phyloP scores from a whole-genome alignment of 2,797 vertebrate species.

The Melopsittacus undulatus region DNA sequence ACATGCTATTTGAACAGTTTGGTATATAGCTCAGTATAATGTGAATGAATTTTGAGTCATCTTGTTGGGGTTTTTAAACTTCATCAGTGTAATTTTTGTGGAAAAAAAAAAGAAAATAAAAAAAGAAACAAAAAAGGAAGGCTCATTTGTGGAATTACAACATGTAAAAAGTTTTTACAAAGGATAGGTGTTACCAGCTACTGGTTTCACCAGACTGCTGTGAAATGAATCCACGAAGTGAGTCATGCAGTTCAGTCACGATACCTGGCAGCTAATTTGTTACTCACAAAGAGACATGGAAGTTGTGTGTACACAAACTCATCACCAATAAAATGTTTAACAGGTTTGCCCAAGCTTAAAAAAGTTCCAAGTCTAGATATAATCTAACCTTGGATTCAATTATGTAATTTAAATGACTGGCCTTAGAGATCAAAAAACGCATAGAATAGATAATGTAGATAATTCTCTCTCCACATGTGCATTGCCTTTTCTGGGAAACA shows the following conservation, averaged over 20 bases:
- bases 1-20: neutral
- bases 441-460: neutral
- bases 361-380: conserved; percentile 11
- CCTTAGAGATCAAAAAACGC: neutral
- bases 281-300: conserved; percentile 35
- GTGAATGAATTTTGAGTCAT: neutral
- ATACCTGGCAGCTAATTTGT: conserved; percentile 5
- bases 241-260: conserved; percentile 21
- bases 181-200: conserved; percentile 27
- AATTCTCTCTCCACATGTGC: neutral
- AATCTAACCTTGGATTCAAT: conserved; percentile 9
- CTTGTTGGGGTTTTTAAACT: neutral
- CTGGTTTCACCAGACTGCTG: conserved; percentile 12
- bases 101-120: too few species aligned
- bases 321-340: conserved; percentile 41
- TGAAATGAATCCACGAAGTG: conserved; percentile 13
- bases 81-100: neutral
- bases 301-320: conserved; percentile 9
- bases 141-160: neutral
- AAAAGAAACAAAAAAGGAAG: neutral
- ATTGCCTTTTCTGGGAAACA: neutral
- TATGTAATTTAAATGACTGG: conserved; percentile 27
- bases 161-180: conserved; percentile 3
- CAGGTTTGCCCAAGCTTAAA: neutral
- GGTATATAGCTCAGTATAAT: neutral